Percentiles rank a stretch among this genome's conserved stretches.
Conservation (phyloP, 2,113 vertebrate genomes). For the Alethe diademata region DNA sequence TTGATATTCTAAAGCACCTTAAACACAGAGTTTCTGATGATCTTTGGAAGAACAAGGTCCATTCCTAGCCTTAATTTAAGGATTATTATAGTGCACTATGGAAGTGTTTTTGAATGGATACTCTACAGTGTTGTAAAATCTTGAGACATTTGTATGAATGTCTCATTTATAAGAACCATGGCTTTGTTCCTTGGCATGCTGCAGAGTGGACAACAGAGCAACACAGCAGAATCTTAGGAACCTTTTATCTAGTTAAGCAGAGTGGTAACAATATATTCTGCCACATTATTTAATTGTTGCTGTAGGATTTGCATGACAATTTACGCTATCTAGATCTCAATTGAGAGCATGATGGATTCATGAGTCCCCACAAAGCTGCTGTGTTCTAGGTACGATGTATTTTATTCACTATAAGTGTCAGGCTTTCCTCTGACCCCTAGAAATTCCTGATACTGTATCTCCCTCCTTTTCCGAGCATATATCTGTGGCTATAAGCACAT, state of each 20-base stretch:
- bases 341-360: background rate
- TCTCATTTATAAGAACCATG: background rate
- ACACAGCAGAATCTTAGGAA: background rate
- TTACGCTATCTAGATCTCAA: background rate
- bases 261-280: background rate
- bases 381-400: fast-evolving
- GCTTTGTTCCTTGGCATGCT: background rate
- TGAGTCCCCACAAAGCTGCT: background rate
- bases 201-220: background rate
- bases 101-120: background rate
- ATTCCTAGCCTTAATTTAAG: background rate
- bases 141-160: background rate
- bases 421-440: background rate
- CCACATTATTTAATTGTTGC: background rate
- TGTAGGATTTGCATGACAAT: background rate
- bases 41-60: background rate
- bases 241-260: background rate
- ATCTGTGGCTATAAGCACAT: background rate
- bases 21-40: background rate
- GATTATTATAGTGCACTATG: background rate
- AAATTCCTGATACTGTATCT: background rate
- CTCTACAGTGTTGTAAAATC: background rate
- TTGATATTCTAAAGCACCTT: constrained; percentile 16
- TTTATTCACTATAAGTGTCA: background rate
- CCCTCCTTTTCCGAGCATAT: background rate